phyloP scores from a whole-genome alignment of 2,888 invertebrate species.

The Lasioglossum villosulum region DNA sequence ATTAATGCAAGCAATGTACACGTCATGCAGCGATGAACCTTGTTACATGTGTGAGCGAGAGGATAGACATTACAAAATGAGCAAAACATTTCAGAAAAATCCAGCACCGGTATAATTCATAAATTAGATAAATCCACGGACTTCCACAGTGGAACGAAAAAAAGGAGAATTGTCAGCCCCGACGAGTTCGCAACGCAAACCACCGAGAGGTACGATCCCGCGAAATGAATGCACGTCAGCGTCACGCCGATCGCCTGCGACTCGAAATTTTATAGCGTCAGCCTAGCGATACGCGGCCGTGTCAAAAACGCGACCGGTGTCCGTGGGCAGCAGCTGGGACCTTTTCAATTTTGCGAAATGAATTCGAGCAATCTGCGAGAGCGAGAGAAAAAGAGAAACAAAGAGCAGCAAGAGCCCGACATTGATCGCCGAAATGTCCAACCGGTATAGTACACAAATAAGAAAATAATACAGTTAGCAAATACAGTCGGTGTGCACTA shows the following conservation, averaged over 20 bases:
- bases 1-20: background rate
- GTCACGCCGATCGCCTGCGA: constrained; percentile 19
- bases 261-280: constrained; percentile 7
- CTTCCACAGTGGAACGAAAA: background rate
- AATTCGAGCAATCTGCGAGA: background rate
- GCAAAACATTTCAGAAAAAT: background rate
- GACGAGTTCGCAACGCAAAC: background rate
- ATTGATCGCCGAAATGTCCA: background rate
- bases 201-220: background rate
- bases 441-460: background rate
- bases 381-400: background rate
- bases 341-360: constrained; percentile 11
- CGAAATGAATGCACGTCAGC: constrained; percentile 17
- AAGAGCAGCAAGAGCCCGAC: background rate
- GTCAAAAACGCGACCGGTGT: constrained; percentile 3
- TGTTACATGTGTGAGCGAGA: background rate
- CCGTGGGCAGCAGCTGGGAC: constrained; percentile 6
- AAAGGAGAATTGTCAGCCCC: background rate
- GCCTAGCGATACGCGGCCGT: background rate
- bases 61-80: background rate
- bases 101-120: background rate
- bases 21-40: background rate
- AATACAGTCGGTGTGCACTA: background rate
- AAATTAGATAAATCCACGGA: constrained; percentile 5
- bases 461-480: background rate